Evolutionary conservation across 2,888 invertebrate species (phyloP).

Genomic region (Hoplodrina blanda): DNA sequence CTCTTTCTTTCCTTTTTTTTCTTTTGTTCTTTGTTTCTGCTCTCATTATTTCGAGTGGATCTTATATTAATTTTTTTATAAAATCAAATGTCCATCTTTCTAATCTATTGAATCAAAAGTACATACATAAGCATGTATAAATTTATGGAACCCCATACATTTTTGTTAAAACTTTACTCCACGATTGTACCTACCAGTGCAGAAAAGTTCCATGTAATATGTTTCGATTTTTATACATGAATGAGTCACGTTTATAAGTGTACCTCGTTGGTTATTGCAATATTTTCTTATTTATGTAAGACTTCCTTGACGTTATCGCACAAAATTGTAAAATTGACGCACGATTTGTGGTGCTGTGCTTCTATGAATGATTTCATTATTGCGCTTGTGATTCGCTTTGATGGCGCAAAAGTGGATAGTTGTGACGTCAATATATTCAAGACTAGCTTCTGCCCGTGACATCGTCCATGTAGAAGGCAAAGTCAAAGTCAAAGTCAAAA

Average conservation of each 20-base stretch:
- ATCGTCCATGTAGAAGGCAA: no score
- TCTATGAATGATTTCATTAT: slow-evolving; percentile 1
- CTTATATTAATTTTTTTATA: no score
- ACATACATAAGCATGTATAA: no score
- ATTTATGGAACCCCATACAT: no score
- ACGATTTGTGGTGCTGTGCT: slow-evolving; percentile 16
- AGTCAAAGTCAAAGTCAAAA: no score
- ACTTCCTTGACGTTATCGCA: slow-evolving; percentile 8
- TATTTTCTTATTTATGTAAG: slow-evolving; percentile 43
- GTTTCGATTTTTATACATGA: slow-evolving; percentile 30
- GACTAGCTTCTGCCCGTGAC: no score
- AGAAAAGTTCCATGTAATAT: slow-evolving; percentile 10
- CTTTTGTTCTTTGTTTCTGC: no score
- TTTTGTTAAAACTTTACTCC: neutral
- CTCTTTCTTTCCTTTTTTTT: no score
- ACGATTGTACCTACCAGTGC: slow-evolving; percentile 8
- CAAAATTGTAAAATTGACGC: slow-evolving; percentile 35
- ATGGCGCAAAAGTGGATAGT: neutral
- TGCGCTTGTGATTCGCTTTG: neutral
- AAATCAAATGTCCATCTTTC: no score
- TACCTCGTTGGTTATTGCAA: slow-evolving; percentile 21
- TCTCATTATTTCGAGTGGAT: no score
- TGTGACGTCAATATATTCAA: no score
- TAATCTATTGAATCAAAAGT: no score
- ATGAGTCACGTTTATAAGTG: slow-evolving; percentile 15